Base-by-base conservation (phyloP, 2,888 invertebrate genomes). In the Acronicta aceris region DNA sequence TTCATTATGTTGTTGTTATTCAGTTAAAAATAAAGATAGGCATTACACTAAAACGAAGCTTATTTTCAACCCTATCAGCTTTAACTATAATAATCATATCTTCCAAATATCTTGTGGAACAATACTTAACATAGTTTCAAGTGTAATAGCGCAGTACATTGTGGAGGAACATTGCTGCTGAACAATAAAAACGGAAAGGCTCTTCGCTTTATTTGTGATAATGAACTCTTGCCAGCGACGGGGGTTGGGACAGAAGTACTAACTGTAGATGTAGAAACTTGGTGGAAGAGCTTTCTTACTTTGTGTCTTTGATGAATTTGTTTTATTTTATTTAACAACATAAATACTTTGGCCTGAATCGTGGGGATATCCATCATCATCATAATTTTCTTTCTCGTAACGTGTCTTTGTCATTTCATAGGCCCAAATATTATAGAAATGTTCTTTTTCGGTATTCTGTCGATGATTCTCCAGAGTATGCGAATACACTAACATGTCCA, bases 131-230 rank as follows among this genome's bases (percentile, higher is more conserved):
- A 88, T 82, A 84, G 81, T 86, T 87, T 78, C 74, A 80, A 81
- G 76, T 81, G 82, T 82, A 85, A 88, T 87, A 82, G 82, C 73
- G 73, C 65, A 74, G 80, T 79, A 82, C 81, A 83, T 81, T 79
- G 81, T 76, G 66, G 71, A 73, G 68, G 70, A 63, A 72, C 61
- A 78, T 65, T 72, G 72, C 76, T 58, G 66, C 71, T 70, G 71
- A 71, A 84, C 86, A 88, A 90, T 90, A 90, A 91, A 90, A 91
- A 90, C 87, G 81, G 83, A 86, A 84, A 87, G 84, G 86, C 88
- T 86, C 85, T 87, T 76, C 84, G 67, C 81, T 89, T 90, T 91
- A 90, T 91, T 91, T 91, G 91, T 89, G 89, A 91, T 91, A 91
- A 91, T 90, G 89, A 91, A 88, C 91, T 86, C 89, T 89, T 85